Base-by-base conservation (phyloP, 1,140 invertebrate species). In the Drosophila sucinea region DNA sequence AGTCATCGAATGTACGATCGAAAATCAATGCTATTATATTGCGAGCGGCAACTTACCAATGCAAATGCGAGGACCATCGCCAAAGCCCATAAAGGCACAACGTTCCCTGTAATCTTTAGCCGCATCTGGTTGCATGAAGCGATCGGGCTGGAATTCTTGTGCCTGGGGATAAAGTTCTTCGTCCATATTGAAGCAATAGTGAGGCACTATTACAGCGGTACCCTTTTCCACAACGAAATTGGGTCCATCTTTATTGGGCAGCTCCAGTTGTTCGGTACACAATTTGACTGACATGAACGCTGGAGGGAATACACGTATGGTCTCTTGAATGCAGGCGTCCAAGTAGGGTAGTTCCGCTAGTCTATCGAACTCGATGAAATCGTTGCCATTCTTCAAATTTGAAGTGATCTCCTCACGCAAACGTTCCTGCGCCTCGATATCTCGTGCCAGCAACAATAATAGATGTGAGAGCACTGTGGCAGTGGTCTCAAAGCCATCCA, bases 121-220 rank as follows among this genome's bases (percentile, higher is more conserved):
- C 6, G 83, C 83, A 60, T 84, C 71, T 3, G 76, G 65, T 17
- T 83, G 82, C 30, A 78, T 35, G 11, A 91, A 91, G 86, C 96
- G 93, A 41, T 96, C 95, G 0, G 97, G 97, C 90, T 95, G 93
- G 84, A 95, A 98, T 8, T 90, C 87, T 4, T 95, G 92, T 0
- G 96, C 95, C 69, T 97, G 92, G 8, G 94, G 93, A 71, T 95
- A 98, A 77, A 94, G 93, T 27, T 94, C 85, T 3, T 94, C 92
- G 82, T 97, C 95, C 3, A 79, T 79, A 65, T 95, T 95, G 1
- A 94, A 69, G 0, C 92, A 93, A 56, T 92, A 87, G 25, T 94
- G 85, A 0, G 95, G 93, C 1, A 95, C 90, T 25, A 93, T 92
- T 1, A 95, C 72, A 3, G 91, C 92, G 3, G 93, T 92, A 11